These are phyloP conservation scores for Trogon melanurus DNA, from an alignment of 2,113 vertebrate genomes.

Conservation along the genomic window DNA sequence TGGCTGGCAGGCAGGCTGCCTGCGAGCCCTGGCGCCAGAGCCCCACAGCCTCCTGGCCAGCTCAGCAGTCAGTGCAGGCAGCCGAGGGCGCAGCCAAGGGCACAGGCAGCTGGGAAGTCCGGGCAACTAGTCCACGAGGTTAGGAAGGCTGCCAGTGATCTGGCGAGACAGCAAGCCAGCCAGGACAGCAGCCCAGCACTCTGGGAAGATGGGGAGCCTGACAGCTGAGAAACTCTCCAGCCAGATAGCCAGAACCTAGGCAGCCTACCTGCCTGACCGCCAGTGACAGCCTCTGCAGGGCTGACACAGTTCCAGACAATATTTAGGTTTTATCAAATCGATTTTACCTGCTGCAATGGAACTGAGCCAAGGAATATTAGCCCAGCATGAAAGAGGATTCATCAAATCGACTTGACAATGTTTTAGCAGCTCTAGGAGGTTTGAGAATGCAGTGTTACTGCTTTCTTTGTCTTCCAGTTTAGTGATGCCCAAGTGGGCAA, in stretches of 20 bases:
- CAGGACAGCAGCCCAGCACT: background rate
- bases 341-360: background rate
- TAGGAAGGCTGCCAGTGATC: background rate
- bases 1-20: background rate
- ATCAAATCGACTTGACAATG: background rate
- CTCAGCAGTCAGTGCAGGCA: background rate
- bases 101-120: background rate
- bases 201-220: background rate
- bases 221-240: background rate
- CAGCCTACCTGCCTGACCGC: background rate
- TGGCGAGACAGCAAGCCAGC: rapidly evolving
- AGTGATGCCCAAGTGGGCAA: background rate
- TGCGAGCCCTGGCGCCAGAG: background rate
- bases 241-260: background rate
- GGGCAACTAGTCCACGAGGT: background rate
- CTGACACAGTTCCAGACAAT: background rate
- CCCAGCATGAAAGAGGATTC: background rate
- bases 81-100: background rate
- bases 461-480: background rate
- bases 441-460: background rate
- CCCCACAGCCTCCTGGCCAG: background rate
- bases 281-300: background rate
- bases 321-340: background rate
- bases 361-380: background rate
- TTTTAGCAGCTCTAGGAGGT: background rate